Evolutionary conservation across 2,888 invertebrate species (phyloP).

Genomic region (Orchesellides sinensis): DNA sequence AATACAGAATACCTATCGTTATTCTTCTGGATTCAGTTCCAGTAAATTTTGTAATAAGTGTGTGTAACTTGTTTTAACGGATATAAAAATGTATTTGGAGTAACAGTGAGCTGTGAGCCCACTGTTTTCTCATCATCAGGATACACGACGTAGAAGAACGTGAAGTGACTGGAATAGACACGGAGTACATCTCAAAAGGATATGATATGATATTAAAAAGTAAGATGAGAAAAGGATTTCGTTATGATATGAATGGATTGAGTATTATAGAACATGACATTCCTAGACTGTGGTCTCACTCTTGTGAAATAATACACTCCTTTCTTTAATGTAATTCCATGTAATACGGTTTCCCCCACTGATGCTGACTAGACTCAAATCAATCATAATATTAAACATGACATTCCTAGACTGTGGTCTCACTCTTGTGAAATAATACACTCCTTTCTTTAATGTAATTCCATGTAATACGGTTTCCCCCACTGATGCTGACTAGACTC

Average conservation of each 20-base stretch:
- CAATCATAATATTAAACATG: slow-evolving; percentile 44
- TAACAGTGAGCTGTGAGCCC: no score
- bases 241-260: slow-evolving; percentile 47
- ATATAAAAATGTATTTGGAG: no score
- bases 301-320: slow-evolving; percentile 41
- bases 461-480: not conserved
- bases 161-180: not conserved
- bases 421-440: slow-evolving; percentile 43
- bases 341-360: slow-evolving; percentile 34
- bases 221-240: slow-evolving; percentile 24
- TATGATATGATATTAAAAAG: not conserved
- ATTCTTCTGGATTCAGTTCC: no score
- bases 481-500: slow-evolving; percentile 12
- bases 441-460: slow-evolving; percentile 50
- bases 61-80: no score
- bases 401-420: slow-evolving; percentile 49
- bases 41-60: no score
- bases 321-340: slow-evolving; percentile 49
- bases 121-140: not conserved
- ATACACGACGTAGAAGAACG: not conserved
- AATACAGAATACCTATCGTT: no score
- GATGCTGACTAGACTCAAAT: slow-evolving; percentile 7
- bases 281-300: slow-evolving; percentile 48
- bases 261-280: slow-evolving; percentile 52
- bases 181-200: not conserved